These are phyloP conservation scores for Grammomys dolichurus DNA, from an alignment of 2,113 vertebrate genomes.

Conservation along the genomic window DNA sequence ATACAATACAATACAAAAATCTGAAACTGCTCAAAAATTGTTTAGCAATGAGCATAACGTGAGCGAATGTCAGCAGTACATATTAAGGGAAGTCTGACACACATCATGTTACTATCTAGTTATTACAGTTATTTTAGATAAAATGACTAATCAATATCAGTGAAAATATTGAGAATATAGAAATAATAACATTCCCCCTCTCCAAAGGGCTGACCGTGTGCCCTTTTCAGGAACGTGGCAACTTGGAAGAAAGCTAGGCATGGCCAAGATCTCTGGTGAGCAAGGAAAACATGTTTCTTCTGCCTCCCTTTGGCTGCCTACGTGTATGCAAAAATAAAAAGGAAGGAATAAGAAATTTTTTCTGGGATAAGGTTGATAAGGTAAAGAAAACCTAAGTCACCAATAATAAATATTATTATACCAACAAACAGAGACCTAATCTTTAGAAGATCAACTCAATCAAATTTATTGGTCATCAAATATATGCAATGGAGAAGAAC, in stretches of 20 bases:
- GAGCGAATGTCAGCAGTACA: neutral
- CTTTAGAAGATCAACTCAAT: neutral
- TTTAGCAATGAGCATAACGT: neutral
- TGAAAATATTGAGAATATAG: neutral
- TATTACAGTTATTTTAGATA: neutral
- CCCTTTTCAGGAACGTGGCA: conserved; percentile 80
- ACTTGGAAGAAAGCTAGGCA: conserved; percentile 77
- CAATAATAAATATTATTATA: neutral
- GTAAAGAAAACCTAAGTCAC: neutral
- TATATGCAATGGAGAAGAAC: neutral
- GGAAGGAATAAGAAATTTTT: neutral
- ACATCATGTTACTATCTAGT: neutral
- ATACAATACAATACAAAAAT: neutral
- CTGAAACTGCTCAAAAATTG: neutral
- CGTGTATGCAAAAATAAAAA: neutral
- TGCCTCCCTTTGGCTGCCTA: conserved; percentile 68
- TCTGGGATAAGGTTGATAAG: neutral
- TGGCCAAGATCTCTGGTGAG: neutral
- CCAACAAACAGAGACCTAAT: neutral
- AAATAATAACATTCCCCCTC: conserved; percentile 63
- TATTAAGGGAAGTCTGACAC: neutral
- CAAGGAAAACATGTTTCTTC: neutral
- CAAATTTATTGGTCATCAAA: neutral
- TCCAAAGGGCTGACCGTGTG: conserved; percentile 62
- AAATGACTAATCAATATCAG: neutral